Evolutionary conservation across 2,888 invertebrate species (phyloP).

Genomic region (Oligia latruncula): DNA sequence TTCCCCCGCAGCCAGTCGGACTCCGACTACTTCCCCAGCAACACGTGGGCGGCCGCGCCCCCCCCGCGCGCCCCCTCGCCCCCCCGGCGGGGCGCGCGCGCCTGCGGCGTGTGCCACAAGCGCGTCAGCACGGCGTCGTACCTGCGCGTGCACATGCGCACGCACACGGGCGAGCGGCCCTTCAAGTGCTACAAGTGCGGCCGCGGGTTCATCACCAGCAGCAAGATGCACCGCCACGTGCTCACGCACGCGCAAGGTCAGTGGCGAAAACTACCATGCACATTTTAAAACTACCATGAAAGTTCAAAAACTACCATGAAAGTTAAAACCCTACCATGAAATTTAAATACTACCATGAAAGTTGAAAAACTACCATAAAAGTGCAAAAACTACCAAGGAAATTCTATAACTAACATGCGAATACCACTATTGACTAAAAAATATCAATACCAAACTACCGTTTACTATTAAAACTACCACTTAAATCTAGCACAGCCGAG

Average conservation of each 20-base stretch:
- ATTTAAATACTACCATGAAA: too few relatives aligned
- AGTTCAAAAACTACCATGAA: neutral
- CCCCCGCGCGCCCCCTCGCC: conserved; percentile 34
- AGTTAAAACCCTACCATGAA: too few relatives aligned
- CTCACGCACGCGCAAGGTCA: conserved; percentile 79
- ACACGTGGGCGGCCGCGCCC: conserved; percentile 77
- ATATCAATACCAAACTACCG: neutral
- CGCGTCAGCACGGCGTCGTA: conserved; percentile 79
- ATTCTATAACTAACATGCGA: neutral
- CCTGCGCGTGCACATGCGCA: conserved; percentile 82
- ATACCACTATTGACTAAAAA: neutral
- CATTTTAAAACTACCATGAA: neutral
- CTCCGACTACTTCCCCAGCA: conserved; percentile 84
- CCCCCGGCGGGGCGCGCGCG: conserved; percentile 35
- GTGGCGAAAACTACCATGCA: neutral
- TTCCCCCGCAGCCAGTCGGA: conserved; percentile 74
- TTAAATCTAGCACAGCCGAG: neutral
- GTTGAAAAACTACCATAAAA: too few relatives aligned
- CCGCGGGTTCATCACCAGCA: conserved; percentile 83
- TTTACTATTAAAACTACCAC: neutral
- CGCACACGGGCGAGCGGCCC: conserved; percentile 84
- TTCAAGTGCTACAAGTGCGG: conserved; percentile 81
- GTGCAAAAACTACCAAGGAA: too few relatives aligned
- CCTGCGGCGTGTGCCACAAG: conserved; percentile 73
- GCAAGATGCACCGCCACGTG: conserved; percentile 85